phyloP scores from a whole-genome alignment of 2,888 invertebrate species.

The Ariolimax columbianus region DNA sequence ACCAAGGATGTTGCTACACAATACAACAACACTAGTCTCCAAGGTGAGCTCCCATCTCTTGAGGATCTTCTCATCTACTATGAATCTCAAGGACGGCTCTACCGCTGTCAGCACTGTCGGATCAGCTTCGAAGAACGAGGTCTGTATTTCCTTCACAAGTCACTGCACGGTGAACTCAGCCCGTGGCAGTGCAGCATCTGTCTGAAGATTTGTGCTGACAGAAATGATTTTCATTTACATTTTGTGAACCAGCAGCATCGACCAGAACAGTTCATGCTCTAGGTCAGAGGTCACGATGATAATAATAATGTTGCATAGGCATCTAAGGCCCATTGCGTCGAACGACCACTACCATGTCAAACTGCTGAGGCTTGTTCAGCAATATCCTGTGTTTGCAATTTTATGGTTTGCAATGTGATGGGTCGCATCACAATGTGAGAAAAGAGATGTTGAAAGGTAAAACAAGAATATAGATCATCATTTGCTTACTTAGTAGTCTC shows the following conservation, averaged over 20 bases:
- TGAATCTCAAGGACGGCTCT: slow-evolving; percentile 70
- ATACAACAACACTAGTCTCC: slow-evolving; percentile 60
- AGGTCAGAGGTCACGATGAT: no score
- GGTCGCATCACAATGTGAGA: no score
- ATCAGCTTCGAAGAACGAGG: slow-evolving; percentile 73
- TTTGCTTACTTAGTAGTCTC: no score
- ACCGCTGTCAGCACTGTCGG: slow-evolving; percentile 69
- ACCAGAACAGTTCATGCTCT: slow-evolving; percentile 44
- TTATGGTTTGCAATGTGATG: no score
- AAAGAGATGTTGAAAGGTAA: no score
- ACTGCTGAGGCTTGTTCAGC: no score
- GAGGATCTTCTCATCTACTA: slow-evolving; percentile 69
- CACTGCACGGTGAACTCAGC: slow-evolving; percentile 67
- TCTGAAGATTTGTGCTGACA: slow-evolving; percentile 69
- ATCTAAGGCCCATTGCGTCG: no score
- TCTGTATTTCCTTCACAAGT: slow-evolving; percentile 72
- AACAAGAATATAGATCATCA: no score
- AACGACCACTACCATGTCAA: no score
- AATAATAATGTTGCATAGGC: no score
- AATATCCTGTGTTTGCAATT: no score
- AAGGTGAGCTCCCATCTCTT: slow-evolving; percentile 63
- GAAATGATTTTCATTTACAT: slow-evolving; percentile 73
- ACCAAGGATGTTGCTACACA: slow-evolving; percentile 65
- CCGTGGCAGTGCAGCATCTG: slow-evolving; percentile 74
- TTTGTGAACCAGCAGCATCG: slow-evolving; percentile 72